Evolutionary conservation across 2,888 invertebrate species (phyloP).

Genomic region (Chromoteleia sp.): DNA sequence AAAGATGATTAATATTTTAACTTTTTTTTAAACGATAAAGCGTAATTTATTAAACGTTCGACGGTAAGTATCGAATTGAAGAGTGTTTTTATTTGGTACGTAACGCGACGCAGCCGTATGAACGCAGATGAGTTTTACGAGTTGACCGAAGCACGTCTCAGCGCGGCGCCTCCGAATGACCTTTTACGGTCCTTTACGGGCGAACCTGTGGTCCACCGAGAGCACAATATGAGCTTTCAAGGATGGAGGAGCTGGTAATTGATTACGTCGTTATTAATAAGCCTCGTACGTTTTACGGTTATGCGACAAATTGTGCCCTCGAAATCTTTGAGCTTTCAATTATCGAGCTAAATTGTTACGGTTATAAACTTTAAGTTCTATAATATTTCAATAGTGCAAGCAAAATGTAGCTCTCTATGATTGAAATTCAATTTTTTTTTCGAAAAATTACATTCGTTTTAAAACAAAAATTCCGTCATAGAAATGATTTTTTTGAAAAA

Average conservation of each 20-base stretch:
- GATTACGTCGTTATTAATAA: conserved; percentile 80
- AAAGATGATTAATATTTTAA: conserved; percentile 15
- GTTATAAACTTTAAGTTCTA: conserved; percentile 8
- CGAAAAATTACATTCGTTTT: too few relatives aligned
- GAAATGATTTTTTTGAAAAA: too few relatives aligned
- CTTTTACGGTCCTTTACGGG: conserved; percentile 75
- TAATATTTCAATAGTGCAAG: not conserved
- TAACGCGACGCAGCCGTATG: conserved; percentile 72
- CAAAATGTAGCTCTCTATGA: too few relatives aligned
- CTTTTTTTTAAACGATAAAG: conserved; percentile 20
- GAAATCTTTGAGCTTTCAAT: conserved; percentile 59
- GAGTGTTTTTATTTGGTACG: conserved; percentile 63
- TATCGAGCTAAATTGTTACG: conserved; percentile 28
- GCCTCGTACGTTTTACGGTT: conserved; percentile 72
- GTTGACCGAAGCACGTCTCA: conserved; percentile 76
- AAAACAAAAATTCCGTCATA: too few relatives aligned
- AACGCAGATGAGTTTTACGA: conserved; percentile 82
- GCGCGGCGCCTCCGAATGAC: conserved; percentile 74
- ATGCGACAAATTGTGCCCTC: conserved; percentile 51
- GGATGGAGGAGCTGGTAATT: conserved; percentile 76
- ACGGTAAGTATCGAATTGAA: conserved; percentile 51
- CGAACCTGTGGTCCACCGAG: conserved; percentile 68
- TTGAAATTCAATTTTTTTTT: too few relatives aligned
- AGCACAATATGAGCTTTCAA: conserved; percentile 70
- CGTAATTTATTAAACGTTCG: conserved; percentile 34